A percentile compares a stretch with the other conserved stretches of the same genome.
These are phyloP conservation scores for Sander lucioperca DNA, from an alignment of 2,113 vertebrate species.

Conservation along the genomic window DNA sequence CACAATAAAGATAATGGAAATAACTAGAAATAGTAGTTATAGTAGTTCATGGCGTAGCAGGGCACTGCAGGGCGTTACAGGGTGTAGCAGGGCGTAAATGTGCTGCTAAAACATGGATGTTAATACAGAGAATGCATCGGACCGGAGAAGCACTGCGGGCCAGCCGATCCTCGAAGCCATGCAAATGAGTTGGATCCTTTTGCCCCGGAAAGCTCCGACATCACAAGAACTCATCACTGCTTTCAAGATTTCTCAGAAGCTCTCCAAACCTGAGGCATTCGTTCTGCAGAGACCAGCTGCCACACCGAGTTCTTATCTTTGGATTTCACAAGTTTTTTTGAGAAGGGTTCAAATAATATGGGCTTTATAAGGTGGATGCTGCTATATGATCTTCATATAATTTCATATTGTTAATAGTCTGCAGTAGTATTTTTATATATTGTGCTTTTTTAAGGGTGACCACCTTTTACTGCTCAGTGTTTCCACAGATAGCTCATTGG, in stretches of 20 bases:
- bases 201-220: slow-evolving; percentile 18
- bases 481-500: not conserved
- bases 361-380: no score
- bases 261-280: not conserved
- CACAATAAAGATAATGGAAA: no score
- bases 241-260: slow-evolving; percentile 14
- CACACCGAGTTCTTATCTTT: not conserved
- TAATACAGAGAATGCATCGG: slow-evolving; percentile 25
- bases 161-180: slow-evolving; percentile 28
- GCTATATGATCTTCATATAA: not conserved
- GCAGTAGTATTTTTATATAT: no score
- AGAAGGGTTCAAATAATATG: not conserved
- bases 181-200: slow-evolving; percentile 28
- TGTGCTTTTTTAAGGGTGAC: not conserved
- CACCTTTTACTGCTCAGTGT: not conserved
- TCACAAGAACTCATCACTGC: not conserved
- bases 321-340: slow-evolving; percentile 1
- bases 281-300: slow-evolving; percentile 16
- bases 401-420: not conserved
- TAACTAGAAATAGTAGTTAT: no score
- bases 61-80: no score
- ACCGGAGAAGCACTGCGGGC: slow-evolving; percentile 40
- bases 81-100: not conserved
- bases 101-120: slow-evolving; percentile 38
- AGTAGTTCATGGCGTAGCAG: no score